Evolutionary conservation across 2,113 vertebrate genomes (phyloP).

Genomic region (Pituophis catenifer): DNA sequence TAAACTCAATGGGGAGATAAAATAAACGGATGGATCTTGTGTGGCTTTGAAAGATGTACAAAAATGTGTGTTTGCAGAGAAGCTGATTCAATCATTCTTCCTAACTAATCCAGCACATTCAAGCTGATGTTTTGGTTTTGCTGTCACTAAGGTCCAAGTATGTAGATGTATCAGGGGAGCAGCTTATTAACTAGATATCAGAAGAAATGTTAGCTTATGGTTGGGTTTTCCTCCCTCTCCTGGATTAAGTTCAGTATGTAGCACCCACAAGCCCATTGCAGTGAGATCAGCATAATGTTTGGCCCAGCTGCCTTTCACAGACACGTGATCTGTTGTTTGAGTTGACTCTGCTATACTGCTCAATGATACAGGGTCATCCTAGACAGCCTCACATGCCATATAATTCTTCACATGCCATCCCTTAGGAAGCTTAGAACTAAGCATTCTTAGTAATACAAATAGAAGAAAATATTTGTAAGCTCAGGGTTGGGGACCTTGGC

Average conservation of each 20-base stretch:
- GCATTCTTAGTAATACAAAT: background rate
- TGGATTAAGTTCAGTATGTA: background rate
- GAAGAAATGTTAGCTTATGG: background rate
- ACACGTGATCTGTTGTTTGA: background rate
- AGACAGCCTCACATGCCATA: background rate
- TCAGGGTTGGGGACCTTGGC: background rate
- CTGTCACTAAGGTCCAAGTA: background rate
- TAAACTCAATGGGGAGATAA: background rate
- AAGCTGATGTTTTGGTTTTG: background rate
- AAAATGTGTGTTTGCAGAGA: background rate
- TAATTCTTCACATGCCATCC: background rate
- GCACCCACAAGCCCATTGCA: background rate
- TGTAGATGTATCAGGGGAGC: background rate
- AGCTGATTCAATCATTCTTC: background rate
- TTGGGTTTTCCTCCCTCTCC: background rate
- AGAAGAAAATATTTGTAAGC: background rate
- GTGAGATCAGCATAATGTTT: background rate
- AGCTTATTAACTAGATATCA: background rate
- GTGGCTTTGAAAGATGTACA: background rate
- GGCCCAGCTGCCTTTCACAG: background rate
- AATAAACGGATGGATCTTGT: background rate
- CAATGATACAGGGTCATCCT: background rate
- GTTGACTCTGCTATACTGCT: background rate
- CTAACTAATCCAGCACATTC: background rate
- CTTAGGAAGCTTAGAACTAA: background rate